Base-by-base conservation (phyloP, 2,113 vertebrate species). In the Triplophysa siluroides region DNA sequence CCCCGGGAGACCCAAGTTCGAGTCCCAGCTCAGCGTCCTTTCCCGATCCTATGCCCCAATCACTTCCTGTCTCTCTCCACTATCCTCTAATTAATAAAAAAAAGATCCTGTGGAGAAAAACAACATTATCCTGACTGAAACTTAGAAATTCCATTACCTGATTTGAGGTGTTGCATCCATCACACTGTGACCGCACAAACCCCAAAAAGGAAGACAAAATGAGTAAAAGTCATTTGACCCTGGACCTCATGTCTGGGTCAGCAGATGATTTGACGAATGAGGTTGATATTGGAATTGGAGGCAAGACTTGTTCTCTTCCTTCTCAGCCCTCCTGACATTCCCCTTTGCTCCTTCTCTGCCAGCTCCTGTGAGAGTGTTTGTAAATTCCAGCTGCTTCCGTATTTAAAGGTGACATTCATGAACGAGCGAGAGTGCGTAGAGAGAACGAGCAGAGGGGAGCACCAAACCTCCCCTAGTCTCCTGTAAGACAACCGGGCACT, bases 361-460 rank as follows among this genome's bases (percentile, higher is more conserved):
- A 84, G 84, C 88, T 91, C 86, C 81, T 87, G 84, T 79, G 83
- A 56, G 67, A 79, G 14, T 50, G 82, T 88, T 87, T 90, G 87
- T 83, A 79, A 84, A 88, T 89, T 90, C 88, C 89, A 84, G 82
- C 84, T 69, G 86, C 89, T 88, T 86, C 85, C 87, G 85, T 83
- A 86, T 85, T 88, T 60, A 89, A 89, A 90, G 92, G 92, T 92
- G 92, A 93, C 93, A 92, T 93, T 93, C 91, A 91, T 88, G 85
- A 87, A 87, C 45, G 82, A 84, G 78, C 76, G 82, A 87, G 83
- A 69, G 67, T 14, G 18, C 77, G 68, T 29, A 65, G 41, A 67
- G 29, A 64, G 26, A 64, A 43, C 13, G 52, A 41, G 63, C 19
- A 72, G 12, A 79, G 24, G 77, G 68, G 84, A 78, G 81, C 80